Conservation (phyloP, 2,797 vertebrate species). For the Tenualosa ilisha region DNA sequence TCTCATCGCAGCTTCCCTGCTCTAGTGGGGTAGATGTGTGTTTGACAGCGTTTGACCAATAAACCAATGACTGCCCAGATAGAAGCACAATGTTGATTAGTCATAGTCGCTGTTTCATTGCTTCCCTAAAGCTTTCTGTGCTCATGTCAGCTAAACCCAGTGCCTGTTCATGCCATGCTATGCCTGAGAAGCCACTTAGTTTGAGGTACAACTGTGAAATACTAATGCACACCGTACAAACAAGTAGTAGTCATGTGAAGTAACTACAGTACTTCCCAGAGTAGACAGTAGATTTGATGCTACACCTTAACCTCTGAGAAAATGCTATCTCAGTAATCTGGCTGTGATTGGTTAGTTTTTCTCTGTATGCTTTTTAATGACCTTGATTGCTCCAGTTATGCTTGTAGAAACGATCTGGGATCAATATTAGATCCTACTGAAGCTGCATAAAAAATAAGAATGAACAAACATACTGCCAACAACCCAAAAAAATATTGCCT, state of each 20-base stretch:
- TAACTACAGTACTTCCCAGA: neutral
- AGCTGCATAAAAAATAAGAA: neutral
- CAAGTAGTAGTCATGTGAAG: neutral
- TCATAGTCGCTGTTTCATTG: neutral
- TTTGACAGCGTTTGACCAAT: slow-evolving; percentile 9
- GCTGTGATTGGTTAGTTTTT: neutral
- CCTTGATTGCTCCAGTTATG: neutral
- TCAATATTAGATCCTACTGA: neutral
- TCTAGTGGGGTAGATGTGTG: neutral
- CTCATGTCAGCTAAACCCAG: neutral
- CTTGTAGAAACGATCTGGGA: neutral
- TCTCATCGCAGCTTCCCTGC: slow-evolving; percentile 2
- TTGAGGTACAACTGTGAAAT: neutral
- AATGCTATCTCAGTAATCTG: neutral
- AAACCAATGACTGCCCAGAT: slow-evolving; percentile 4
- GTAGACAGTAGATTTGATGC: neutral
- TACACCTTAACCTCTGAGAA: neutral
- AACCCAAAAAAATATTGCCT: neutral
- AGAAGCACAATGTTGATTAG: neutral
- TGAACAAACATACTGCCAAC: slow-evolving; percentile 12
- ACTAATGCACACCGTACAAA: neutral
- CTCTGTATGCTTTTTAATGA: neutral
- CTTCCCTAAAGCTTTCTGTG: neutral
- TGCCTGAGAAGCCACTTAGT: neutral
- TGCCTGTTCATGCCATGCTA: slow-evolving; percentile 2